Conservation (phyloP, 2,113 vertebrate genomes). For the Cettia cetti region DNA sequence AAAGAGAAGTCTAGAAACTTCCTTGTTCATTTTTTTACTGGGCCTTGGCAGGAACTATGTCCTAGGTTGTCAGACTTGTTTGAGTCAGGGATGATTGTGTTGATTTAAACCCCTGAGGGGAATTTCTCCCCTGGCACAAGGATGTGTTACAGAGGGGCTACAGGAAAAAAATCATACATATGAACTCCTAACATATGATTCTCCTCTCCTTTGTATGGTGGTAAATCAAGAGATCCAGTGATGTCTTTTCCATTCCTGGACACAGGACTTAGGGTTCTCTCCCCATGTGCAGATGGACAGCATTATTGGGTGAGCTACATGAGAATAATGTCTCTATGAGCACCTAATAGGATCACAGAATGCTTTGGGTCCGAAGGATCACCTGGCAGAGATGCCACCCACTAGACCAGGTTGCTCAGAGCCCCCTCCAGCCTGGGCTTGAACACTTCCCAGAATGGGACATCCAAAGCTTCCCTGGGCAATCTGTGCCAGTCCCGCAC, state of each 20-base stretch:
- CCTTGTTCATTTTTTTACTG: background rate
- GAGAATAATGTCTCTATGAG: background rate
- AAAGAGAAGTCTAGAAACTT: background rate
- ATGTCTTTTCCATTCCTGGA: background rate
- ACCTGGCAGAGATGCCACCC: background rate
- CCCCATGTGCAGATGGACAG: rapidly evolving
- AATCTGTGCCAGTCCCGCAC: background rate
- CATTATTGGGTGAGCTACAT: background rate
- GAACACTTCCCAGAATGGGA: background rate
- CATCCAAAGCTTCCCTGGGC: background rate
- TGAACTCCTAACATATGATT: background rate
- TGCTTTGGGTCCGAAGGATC: background rate
- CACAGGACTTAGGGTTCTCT: background rate
- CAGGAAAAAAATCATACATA: background rate
- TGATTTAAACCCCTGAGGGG: background rate
- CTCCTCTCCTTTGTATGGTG: background rate
- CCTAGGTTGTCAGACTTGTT: background rate
- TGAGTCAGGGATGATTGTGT: background rate
- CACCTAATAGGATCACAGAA: background rate
- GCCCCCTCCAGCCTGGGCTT: background rate
- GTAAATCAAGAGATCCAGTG: background rate
- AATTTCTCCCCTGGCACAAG: background rate
- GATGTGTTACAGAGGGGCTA: background rate
- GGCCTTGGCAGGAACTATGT: background rate
- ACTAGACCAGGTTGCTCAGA: background rate